phyloP scores from a whole-genome alignment of 2,797 vertebrate genomes.

The Paratrypauchen microcephalus region DNA sequence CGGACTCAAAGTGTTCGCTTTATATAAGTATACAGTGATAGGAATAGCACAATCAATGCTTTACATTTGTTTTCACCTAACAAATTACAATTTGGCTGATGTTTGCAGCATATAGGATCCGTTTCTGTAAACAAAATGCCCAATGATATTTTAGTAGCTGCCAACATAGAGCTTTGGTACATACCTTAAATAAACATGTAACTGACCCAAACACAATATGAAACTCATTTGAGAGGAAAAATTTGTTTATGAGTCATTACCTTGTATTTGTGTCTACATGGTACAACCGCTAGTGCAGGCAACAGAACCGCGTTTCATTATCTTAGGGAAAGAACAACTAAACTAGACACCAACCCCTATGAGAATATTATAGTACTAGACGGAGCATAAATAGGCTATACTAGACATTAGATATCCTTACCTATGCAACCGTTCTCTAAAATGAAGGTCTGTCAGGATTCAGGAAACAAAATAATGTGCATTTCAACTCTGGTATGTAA shows the following conservation, averaged over 20 bases:
- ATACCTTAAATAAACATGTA: background rate
- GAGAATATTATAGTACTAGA: background rate
- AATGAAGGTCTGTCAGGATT: too few relatives aligned
- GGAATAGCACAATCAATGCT: constrained; percentile 20
- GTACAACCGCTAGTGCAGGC: constrained; percentile 13
- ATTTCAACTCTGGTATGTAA: too few relatives aligned
- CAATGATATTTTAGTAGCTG: background rate
- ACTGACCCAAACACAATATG: background rate
- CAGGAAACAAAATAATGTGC: too few relatives aligned
- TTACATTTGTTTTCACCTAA: constrained; percentile 42
- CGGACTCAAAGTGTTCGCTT: constrained; percentile 31
- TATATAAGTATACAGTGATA: constrained; percentile 8
- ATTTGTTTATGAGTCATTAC: constrained; percentile 5
- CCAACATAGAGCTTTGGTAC: background rate
- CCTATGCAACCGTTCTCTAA: background rate
- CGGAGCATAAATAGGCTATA: background rate
- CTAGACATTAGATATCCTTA: background rate
- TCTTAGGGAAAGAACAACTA: constrained; percentile 20
- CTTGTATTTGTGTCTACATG: constrained; percentile 44
- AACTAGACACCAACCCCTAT: background rate
- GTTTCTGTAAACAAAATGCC: constrained; percentile 14
- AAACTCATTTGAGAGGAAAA: background rate
- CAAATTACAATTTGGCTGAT: constrained; percentile 20
- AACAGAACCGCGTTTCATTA: constrained; percentile 43
- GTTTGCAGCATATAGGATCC: constrained; percentile 7